A percentile compares a stretch with the other conserved stretches of the same genome.
phyloP scores from a whole-genome alignment of 2,113 vertebrate genomes.

The Larimichthys polyactis region DNA sequence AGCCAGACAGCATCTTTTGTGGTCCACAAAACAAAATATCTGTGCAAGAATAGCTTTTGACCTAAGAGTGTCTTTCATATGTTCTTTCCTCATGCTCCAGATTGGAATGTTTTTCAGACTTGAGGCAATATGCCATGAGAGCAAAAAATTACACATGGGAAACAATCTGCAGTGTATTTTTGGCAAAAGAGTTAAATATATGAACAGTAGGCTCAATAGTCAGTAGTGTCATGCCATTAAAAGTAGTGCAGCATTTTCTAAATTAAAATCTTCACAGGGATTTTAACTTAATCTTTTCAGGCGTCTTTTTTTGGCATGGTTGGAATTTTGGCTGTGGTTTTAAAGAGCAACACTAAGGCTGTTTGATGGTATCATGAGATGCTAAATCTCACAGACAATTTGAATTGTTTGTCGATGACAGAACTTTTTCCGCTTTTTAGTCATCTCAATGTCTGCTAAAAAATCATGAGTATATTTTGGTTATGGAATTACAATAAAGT shows the following conservation, averaged over 20 bases:
- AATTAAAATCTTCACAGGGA: conserved; percentile 16
- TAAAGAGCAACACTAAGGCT: neutral
- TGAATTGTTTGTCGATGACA: conserved; percentile 31
- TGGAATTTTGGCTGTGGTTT: conserved; percentile 16
- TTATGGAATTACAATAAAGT: conserved; percentile 74
- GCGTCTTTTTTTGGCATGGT: conserved; percentile 8
- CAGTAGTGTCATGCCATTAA: conserved; percentile 7
- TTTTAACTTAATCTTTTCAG: neutral
- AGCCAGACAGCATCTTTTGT: conserved; percentile 68
- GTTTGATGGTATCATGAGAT: conserved; percentile 25
- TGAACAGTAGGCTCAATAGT: conserved; percentile 13
- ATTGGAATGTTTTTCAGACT: conserved; percentile 61
- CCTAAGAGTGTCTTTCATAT: conserved; percentile 58
- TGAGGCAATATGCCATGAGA: conserved; percentile 67
- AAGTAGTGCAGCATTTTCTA: conserved; percentile 12
- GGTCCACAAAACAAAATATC: conserved; percentile 72
- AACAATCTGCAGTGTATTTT: conserved; percentile 33
- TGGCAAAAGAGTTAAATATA: conserved; percentile 24
- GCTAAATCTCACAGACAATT: conserved; percentile 26
- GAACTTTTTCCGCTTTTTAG: conserved; percentile 35
- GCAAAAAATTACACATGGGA: conserved; percentile 39
- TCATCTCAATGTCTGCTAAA: conserved; percentile 52
- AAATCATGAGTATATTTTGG: conserved; percentile 65
- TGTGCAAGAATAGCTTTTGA: conserved; percentile 72
- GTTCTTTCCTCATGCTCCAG: conserved; percentile 50